Percentiles rank a stretch among this genome's conserved stretches.
Conservation (phyloP, 2,797 vertebrate genomes). For the Masticophis lateralis region DNA sequence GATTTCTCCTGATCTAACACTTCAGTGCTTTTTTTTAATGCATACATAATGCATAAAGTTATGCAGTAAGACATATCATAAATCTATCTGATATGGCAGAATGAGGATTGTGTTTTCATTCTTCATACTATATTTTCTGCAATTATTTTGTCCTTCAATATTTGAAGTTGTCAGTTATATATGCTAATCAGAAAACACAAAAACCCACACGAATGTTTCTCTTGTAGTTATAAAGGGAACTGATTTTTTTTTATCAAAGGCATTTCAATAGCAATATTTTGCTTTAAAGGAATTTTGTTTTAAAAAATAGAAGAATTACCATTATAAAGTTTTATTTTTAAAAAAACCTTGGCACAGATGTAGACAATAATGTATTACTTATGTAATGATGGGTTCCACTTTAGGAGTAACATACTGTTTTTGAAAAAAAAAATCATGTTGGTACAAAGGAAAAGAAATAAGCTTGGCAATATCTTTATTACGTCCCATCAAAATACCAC, state of each 20-base stretch:
- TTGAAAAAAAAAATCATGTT: neutral
- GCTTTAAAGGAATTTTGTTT: neutral
- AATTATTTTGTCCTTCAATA: conserved; percentile 4
- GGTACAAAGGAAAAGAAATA: neutral
- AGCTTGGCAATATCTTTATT: neutral
- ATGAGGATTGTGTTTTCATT: neutral
- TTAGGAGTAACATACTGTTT: neutral
- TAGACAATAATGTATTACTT: conserved; percentile 8
- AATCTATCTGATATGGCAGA: neutral
- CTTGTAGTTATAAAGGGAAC: neutral
- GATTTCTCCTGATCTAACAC: neutral
- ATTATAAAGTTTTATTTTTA: neutral
- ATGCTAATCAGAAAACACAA: conserved; percentile 11
- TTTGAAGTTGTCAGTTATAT: conserved; percentile 7
- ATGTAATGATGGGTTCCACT: neutral
- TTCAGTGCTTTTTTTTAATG: neutral
- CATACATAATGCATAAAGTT: neutral
- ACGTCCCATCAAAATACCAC: neutral
- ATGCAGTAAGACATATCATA: neutral
- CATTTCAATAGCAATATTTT: neutral
- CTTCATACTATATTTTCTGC: neutral
- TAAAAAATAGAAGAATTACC: neutral
- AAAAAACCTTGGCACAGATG: neutral
- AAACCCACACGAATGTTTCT: neutral
- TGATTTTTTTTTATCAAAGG: conserved; percentile 16